phyloP scores from a whole-genome alignment of 1,140 invertebrate species.

The Dreissena rostriformis region DNA sequence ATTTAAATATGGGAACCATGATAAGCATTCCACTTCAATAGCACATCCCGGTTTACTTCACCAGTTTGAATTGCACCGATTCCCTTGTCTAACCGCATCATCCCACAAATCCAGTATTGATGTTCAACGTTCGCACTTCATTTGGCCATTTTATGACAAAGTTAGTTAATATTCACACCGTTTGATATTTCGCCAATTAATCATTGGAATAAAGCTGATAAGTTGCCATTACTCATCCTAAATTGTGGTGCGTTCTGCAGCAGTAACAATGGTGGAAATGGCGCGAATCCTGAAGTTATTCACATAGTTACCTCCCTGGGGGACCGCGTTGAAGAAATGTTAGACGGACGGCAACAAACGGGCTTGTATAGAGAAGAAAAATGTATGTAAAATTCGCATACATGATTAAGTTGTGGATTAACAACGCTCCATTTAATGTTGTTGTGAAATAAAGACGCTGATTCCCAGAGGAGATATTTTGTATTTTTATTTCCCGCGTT shows the following conservation, averaged over 20 bases:
- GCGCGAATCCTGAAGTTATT: constrained; percentile 12
- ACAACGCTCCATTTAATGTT: constrained; percentile 42
- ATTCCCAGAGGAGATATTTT: neutral
- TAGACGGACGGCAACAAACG: constrained; percentile 43
- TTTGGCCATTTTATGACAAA: no score
- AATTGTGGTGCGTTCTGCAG: neutral
- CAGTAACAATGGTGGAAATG: constrained; percentile 26
- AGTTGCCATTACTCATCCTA: neutral
- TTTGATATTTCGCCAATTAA: constrained; percentile 8
- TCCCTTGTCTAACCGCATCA: no score
- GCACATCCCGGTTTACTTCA: no score
- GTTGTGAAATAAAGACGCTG: neutral
- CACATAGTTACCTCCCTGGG: neutral
- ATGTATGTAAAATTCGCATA: constrained; percentile 55
- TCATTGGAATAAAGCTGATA: neutral
- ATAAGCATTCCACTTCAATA: no score
- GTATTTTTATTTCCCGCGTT: neutral
- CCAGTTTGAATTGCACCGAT: neutral
- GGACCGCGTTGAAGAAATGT: constrained; percentile 40
- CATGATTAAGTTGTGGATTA: constrained; percentile 48
- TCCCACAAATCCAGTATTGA: no score
- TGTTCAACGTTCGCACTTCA: no score
- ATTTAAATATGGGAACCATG: no score
- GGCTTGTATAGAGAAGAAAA: constrained; percentile 43
- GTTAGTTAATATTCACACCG: neutral